phyloP scores from a whole-genome alignment of 2,113 vertebrate genomes.

The Glaucomys volans region DNA sequence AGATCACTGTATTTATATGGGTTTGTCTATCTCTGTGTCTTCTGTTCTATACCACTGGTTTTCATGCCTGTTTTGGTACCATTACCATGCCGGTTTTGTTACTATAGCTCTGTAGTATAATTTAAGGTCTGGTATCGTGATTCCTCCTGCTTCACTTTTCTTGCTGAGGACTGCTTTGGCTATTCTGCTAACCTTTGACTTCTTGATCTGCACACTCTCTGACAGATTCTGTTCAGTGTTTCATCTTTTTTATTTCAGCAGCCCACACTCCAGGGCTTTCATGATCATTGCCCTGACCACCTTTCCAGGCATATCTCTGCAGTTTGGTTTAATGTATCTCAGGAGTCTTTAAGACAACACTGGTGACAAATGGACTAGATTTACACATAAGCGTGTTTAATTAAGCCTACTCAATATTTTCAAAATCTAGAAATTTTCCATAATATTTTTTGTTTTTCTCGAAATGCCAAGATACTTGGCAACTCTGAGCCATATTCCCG shows the following conservation, averaged over 20 bases:
- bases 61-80: too few species aligned
- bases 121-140: too few species aligned
- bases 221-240: not conserved
- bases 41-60: too few species aligned
- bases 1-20: too few species aligned
- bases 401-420: slow-evolving; percentile 23
- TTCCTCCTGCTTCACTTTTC: too few species aligned
- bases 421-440: slow-evolving; percentile 44
- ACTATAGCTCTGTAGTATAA: too few species aligned
- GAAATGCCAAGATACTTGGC: slow-evolving; percentile 46
- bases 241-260: not conserved
- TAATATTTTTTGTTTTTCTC: slow-evolving; percentile 15
- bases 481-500: not conserved
- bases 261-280: not conserved
- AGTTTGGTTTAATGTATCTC: not conserved
- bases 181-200: too few species aligned
- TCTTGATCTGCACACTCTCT: not conserved
- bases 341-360: not conserved
- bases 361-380: not conserved
- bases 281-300: not conserved
- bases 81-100: too few species aligned
- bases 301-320: not conserved
- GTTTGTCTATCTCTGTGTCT: too few species aligned
- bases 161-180: too few species aligned
- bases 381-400: not conserved